Percentiles rank a stretch among this genome's conserved stretches.
phyloP scores from a whole-genome alignment of 1,140 invertebrate species.

The Magallana angulata region DNA sequence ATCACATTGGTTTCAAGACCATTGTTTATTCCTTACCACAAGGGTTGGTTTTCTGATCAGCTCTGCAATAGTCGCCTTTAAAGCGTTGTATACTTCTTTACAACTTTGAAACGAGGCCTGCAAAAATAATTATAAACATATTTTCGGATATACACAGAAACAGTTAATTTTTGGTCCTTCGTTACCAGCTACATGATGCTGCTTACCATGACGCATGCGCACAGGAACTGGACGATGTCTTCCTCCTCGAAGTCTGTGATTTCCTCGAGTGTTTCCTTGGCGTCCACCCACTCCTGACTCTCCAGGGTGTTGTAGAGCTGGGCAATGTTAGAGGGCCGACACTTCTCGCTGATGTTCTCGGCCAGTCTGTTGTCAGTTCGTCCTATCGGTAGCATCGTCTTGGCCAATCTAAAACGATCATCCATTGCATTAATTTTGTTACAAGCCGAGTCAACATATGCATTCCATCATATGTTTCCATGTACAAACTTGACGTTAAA shows the following conservation, averaged over 20 bases:
- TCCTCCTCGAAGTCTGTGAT: conserved; percentile 67
- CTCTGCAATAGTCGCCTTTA: conserved; percentile 62
- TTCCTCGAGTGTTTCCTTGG: conserved; percentile 74
- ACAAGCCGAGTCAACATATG: too few species aligned
- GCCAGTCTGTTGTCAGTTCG: conserved; percentile 66
- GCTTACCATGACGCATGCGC: conserved; percentile 69
- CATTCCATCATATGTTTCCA: too few species aligned
- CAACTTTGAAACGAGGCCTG: neutral
- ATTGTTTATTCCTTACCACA: conserved; percentile 56
- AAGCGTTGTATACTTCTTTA: conserved; percentile 55
- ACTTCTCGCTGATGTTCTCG: conserved; percentile 74
- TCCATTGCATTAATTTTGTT: neutral
- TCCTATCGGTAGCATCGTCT: conserved; percentile 61
- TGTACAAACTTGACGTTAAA: too few species aligned
- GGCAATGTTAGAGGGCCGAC: conserved; percentile 72
- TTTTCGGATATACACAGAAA: neutral
- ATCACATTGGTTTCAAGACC: too few species aligned
- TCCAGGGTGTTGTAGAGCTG: conserved; percentile 71
- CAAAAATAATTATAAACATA: neutral
- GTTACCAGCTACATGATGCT: neutral
- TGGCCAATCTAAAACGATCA: conserved; percentile 59
- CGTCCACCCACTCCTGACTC: conserved; percentile 73
- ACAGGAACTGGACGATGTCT: conserved; percentile 66
- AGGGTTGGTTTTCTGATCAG: conserved; percentile 65
- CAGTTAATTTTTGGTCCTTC: too few species aligned